Conservation (phyloP, 2,113 vertebrate genomes). For the Martes martes region DNA sequence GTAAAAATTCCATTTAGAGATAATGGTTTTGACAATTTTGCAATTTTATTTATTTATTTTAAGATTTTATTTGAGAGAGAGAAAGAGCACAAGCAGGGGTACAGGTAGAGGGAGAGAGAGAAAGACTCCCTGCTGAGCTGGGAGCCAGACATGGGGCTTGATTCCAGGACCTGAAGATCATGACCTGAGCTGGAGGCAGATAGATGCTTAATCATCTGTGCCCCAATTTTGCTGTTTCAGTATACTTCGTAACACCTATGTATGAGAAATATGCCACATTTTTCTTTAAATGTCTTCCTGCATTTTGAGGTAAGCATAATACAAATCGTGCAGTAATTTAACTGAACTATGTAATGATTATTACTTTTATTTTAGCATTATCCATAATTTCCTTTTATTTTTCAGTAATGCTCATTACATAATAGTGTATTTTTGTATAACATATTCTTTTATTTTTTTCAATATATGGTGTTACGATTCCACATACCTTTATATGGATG, state of each 20-base stretch:
- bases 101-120: no score
- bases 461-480: background rate
- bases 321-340: slow-evolving; percentile 16
- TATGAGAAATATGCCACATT: background rate
- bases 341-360: background rate
- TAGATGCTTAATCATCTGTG: no score
- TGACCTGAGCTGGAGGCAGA: no score
- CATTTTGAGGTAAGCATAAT: slow-evolving; percentile 33
- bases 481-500: background rate
- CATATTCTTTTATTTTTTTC: slow-evolving; percentile 27
- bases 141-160: no score
- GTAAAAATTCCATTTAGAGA: background rate
- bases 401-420: background rate
- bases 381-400: slow-evolving; percentile 21
- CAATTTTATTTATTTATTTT: no score
- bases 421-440: background rate
- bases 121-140: no score
- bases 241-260: background rate
- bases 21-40: slow-evolving; percentile 29
- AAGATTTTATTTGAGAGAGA: no score
- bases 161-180: no score
- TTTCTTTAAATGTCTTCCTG: slow-evolving; percentile 15
- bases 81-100: no score
- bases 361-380: slow-evolving; percentile 40
- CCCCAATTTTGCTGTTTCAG: background rate